phyloP scores from a whole-genome alignment of 2,888 invertebrate species.

The Acleris literana region DNA sequence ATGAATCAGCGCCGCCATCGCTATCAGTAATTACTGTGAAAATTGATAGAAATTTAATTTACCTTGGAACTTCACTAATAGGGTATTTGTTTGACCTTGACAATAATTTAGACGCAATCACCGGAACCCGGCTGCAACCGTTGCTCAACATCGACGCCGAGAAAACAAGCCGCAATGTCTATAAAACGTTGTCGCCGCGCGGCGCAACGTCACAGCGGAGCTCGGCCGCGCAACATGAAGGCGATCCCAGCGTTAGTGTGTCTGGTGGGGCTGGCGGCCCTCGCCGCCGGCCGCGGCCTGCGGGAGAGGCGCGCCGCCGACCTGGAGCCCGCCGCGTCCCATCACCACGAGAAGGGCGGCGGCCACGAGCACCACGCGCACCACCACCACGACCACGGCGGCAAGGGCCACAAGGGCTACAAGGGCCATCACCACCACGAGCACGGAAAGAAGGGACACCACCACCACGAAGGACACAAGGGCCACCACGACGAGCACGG shows the following conservation, averaged over 20 bases:
- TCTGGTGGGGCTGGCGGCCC: constrained; percentile 65
- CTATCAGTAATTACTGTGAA: not conserved
- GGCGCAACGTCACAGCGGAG: constrained; percentile 58
- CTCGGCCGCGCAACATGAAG: constrained; percentile 60
- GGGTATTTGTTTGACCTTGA: constrained; percentile 63
- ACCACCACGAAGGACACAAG: constrained; percentile 86
- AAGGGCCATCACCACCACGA: constrained; percentile 86
- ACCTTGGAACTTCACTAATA: constrained; percentile 24
- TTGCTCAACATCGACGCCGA: constrained; percentile 65
- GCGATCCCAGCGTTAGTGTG: constrained; percentile 60
- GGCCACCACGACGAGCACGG: constrained; percentile 84
- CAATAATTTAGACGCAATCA: constrained; percentile 58
- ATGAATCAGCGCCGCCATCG: not conserved
- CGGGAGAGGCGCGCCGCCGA: constrained; percentile 77
- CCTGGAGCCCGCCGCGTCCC: constrained; percentile 78
- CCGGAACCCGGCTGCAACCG: constrained; percentile 57
- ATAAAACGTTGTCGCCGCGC: constrained; percentile 69
- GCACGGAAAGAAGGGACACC: constrained; percentile 88
- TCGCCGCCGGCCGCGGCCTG: constrained; percentile 71
- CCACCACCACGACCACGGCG: constrained; percentile 86
- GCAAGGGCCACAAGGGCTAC: constrained; percentile 88
- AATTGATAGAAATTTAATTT: constrained; percentile 19
- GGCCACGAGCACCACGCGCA: constrained; percentile 86
- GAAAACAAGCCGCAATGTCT: constrained; percentile 69
- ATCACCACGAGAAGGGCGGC: constrained; percentile 79